Evolutionary conservation across 2,888 invertebrate genomes (phyloP).

Genomic region (Phyllotreta striolata): DNA sequence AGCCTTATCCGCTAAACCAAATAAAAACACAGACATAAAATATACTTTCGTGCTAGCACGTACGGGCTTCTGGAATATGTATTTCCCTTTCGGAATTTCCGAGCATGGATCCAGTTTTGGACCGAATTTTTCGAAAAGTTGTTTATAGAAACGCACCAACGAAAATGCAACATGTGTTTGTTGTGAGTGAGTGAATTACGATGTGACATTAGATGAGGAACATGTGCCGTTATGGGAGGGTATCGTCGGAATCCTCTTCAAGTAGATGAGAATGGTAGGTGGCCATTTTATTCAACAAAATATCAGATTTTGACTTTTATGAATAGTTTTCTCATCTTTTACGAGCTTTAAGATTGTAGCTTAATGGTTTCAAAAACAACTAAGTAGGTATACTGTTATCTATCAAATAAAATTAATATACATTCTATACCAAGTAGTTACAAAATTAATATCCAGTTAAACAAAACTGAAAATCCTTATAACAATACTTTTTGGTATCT

Average conservation of each 20-base stretch:
- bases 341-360: too few relatives aligned
- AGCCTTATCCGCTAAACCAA: constrained; percentile 27
- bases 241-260: constrained; percentile 11
- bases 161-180: constrained; percentile 40
- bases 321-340: too few relatives aligned
- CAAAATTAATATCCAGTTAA: too few relatives aligned
- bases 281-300: constrained; percentile 14
- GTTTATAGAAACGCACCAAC: constrained; percentile 23
- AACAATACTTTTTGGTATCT: too few relatives aligned
- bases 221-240: constrained; percentile 26
- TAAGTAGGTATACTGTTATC: too few relatives aligned
- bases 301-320: too few relatives aligned
- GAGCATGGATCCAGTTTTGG: constrained; percentile 16
- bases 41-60: constrained; percentile 1
- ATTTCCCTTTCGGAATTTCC: constrained; percentile 15
- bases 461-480: too few relatives aligned
- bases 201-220: constrained; percentile 29
- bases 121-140: neutral
- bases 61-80: constrained; percentile 30
- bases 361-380: too few relatives aligned
- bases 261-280: constrained; percentile 36
- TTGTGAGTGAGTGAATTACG: constrained; percentile 44
- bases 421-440: too few relatives aligned
- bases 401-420: too few relatives aligned
- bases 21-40: constrained; percentile 16